Percentiles rank a stretch among this genome's conserved stretches.
Conservation (phyloP, 2,888 invertebrate genomes). For the Acleris literana region DNA sequence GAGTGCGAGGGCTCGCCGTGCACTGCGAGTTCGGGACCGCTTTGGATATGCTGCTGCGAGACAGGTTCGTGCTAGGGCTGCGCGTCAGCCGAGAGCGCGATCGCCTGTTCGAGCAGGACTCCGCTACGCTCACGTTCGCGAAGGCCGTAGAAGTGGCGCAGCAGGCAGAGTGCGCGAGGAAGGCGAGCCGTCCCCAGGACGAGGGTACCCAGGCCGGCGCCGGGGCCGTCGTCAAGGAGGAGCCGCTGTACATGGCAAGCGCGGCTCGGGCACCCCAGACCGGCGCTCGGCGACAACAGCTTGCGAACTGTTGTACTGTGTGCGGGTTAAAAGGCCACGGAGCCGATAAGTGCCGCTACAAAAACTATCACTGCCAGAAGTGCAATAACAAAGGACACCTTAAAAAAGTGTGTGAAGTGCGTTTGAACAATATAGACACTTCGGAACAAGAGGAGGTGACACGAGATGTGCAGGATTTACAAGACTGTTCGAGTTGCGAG, state of each 20-base stretch:
- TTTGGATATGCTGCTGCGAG: conserved; percentile 23
- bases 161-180: conserved; percentile 28
- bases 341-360: conserved; percentile 20
- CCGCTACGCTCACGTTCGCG: conserved; percentile 18
- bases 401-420: conserved; percentile 8
- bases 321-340: conserved; percentile 17
- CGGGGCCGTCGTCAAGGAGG: conserved; percentile 1
- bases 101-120: conserved; percentile 30
- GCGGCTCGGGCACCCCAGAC: background rate
- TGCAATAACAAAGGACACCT: background rate
- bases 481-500: conserved; percentile 8
- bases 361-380: background rate
- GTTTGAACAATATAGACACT: no score
- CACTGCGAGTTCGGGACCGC: conserved; percentile 36
- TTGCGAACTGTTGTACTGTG: conserved; percentile 9
- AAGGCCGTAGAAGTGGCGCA: conserved; percentile 38
- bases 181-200: background rate
- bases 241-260: conserved; percentile 19
- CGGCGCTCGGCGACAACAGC: background rate
- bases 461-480: no score
- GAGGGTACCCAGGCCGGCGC: background rate
- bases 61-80: conserved; percentile 37
- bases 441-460: no score
- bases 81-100: conserved; percentile 31
- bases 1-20: conserved; percentile 37